Conservation (phyloP, 2,797 vertebrate species). For the Hoplostethus atlanticus region DNA sequence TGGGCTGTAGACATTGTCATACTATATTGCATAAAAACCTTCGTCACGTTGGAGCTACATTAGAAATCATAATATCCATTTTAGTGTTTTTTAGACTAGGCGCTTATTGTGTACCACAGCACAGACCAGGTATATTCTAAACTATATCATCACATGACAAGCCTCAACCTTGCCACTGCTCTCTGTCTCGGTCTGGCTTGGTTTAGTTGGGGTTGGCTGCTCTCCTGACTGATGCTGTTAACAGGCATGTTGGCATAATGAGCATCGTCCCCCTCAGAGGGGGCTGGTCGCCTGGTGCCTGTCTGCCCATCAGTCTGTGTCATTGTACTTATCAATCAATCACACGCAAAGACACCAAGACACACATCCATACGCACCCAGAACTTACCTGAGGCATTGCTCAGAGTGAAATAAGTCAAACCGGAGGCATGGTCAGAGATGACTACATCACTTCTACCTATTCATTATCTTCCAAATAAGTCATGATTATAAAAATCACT, state of each 20-base stretch:
- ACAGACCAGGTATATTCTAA: constrained; percentile 32
- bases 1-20: constrained; percentile 39
- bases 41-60: constrained; percentile 26
- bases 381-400: background rate
- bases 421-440: constrained; percentile 6
- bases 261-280: constrained; percentile 33
- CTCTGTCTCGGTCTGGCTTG: constrained; percentile 17
- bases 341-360: background rate
- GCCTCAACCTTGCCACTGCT: constrained; percentile 19
- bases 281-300: constrained; percentile 33
- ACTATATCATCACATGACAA: constrained; percentile 39
- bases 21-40: constrained; percentile 12
- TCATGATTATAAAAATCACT: background rate
- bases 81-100: background rate
- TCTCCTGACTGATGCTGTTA: constrained; percentile 48
- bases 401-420: constrained; percentile 30
- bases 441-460: background rate
- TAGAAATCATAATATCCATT: constrained; percentile 23
- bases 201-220: constrained; percentile 43
- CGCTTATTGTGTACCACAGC: background rate
- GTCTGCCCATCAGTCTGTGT: constrained; percentile 56
- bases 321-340: constrained; percentile 59
- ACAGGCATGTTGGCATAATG: constrained; percentile 50
- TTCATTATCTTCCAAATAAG: background rate
- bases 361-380: constrained; percentile 14